Base-by-base conservation (phyloP, 2,113 vertebrate genomes). In the Chaetodon auriga region DNA sequence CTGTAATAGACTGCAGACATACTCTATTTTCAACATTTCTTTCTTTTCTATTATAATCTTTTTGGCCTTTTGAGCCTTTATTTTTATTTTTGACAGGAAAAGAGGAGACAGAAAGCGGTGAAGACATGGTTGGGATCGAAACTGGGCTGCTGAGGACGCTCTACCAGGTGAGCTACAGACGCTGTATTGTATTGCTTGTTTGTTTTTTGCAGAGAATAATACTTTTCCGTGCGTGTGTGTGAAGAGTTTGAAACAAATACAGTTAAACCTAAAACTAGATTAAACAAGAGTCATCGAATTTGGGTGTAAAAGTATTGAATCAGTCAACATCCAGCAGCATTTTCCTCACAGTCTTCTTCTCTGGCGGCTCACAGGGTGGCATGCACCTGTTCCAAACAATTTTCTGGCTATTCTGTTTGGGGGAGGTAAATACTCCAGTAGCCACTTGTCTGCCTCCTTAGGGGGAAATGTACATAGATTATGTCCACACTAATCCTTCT, bases 401-500 rank as follows among this genome's bases (percentile, higher is more conserved):
- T 80, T 86, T 84, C 69, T 13, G 36, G 65, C 68, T 43, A 35
- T 80, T 89, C 88, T 80, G 74, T 72, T 53, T 69, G 78, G 77
- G 81, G 90, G 88, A 84, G 85, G 88, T 72, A 90, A 88, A 90
- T 89, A 92, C 90, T 92, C 90, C 85, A 89, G 80, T n/a, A 84
- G 85, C 91, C 91, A 88, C 90, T 94, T 89, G 86, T 93, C 87
- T 90, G 89, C 82, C 86, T 93, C 87, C 90, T 93, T 71, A 69
- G 87, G 86, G 89, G 84, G 73, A 90, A 93, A 92, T 90, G 93
- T 90, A 92, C 88, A 92, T 91, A 92, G 89, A 93, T 93, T 94
- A 92, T 92, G 90, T 89, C 88, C 84, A 82, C 84, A 82, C 92
- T 93, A 93, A 94, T 93, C 91, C 90, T 73, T 72, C 70, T 85